phyloP scores from a whole-genome alignment of 1,140 invertebrate species.

The Pollicipes pollicipes region DNA sequence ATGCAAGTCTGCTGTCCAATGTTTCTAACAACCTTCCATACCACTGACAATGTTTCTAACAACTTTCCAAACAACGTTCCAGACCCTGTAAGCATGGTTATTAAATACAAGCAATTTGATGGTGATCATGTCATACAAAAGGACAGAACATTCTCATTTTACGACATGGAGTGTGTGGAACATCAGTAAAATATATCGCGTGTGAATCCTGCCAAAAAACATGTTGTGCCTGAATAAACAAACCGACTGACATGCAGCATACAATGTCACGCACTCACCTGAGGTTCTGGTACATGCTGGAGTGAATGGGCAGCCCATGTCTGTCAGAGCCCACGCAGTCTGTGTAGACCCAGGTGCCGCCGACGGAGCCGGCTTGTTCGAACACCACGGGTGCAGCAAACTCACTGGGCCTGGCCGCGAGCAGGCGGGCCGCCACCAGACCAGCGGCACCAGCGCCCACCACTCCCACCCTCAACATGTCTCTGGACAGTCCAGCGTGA shows the following conservation, averaged over 20 bases:
- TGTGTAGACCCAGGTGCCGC: conserved; percentile 19
- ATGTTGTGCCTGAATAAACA: background rate
- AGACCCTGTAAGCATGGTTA: too few species aligned
- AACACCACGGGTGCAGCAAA: conserved; percentile 13
- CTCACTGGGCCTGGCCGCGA: conserved; percentile 1
- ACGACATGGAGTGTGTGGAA: background rate
- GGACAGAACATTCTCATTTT: conserved; percentile 1
- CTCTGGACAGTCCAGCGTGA: too few species aligned
- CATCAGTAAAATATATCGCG: background rate
- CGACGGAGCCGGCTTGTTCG: conserved; percentile 14
- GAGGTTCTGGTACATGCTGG: conserved; percentile 19
- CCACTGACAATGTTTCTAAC: background rate
- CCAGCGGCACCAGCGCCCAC: conserved; percentile 20
- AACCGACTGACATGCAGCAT: background rate
- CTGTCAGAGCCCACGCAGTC: conserved; percentile 12
- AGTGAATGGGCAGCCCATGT: conserved; percentile 18
- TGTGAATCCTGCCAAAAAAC: background rate
- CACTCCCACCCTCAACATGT: conserved; percentile 16
- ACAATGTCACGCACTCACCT: conserved; percentile 13
- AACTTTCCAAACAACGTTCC: background rate
- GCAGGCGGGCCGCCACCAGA: conserved; percentile 15
- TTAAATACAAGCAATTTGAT: background rate
- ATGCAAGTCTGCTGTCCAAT: too few species aligned
- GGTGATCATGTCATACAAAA: background rate
- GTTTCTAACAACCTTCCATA: background rate